phyloP scores from a whole-genome alignment of 2,888 invertebrate genomes.

The Metacarcinus magister region DNA sequence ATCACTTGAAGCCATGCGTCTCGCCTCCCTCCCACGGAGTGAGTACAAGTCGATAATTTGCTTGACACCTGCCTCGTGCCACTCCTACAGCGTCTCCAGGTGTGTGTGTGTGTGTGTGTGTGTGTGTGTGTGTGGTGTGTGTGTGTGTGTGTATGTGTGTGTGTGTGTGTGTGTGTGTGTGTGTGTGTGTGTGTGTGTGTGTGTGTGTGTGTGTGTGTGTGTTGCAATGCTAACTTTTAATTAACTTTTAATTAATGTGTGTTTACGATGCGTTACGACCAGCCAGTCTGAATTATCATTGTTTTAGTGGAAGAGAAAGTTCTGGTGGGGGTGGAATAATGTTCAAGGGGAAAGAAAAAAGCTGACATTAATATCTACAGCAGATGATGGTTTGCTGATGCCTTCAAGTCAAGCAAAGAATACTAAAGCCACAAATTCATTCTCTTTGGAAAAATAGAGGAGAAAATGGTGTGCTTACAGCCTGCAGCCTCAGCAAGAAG shows the following conservation, averaged over 20 bases:
- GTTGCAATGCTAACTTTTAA: background rate
- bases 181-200: background rate
- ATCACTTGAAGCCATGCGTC: background rate
- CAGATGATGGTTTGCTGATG: background rate
- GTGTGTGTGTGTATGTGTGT: background rate
- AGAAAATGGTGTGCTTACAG: background rate
- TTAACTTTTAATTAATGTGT: background rate
- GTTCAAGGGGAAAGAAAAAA: background rate
- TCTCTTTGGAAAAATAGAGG: background rate
- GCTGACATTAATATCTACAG: background rate
- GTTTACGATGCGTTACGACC: background rate
- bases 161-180: conserved; percentile 1
- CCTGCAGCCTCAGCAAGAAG: background rate
- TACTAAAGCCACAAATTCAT: background rate
- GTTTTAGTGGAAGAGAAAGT: background rate
- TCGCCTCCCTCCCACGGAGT: conserved; percentile 6
- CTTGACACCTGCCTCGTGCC: background rate
- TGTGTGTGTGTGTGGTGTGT: background rate
- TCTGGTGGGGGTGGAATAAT: background rate
- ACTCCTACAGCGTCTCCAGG: background rate
- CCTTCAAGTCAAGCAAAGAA: background rate
- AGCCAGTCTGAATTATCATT: background rate
- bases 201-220: conserved; percentile 26
- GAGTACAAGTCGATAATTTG: conserved; percentile 38
- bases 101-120: background rate